A percentile compares a stretch with the other conserved stretches of the same genome.
Conservation (phyloP, 2,113 vertebrate genomes). For the Callipepla squamata region DNA sequence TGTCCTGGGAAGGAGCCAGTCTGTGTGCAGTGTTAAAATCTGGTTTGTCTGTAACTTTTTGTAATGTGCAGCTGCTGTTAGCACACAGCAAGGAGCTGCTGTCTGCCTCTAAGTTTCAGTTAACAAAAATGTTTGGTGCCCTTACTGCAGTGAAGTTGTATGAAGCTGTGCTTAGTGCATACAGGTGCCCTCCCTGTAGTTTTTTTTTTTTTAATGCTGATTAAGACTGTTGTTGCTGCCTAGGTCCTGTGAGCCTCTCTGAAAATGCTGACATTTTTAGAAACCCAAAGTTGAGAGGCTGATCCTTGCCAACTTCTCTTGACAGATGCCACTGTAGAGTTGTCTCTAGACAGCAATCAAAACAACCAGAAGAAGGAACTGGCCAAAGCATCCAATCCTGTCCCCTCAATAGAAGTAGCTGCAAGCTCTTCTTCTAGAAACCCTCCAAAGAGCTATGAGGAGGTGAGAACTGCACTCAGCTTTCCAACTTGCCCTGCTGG, state of each 20-base stretch:
- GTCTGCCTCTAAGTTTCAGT: neutral
- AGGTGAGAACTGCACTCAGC: constrained; percentile 77
- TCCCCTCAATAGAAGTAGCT: constrained; percentile 73
- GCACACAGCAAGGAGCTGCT: neutral
- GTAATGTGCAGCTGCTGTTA: neutral
- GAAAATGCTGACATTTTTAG: neutral
- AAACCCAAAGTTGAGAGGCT: neutral
- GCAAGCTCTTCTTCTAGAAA: constrained; percentile 75
- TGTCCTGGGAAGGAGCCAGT: neutral
- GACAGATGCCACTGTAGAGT: constrained; percentile 93
- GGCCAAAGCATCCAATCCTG: constrained; percentile 71
- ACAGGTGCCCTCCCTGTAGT: neutral
- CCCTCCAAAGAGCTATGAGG: constrained; percentile 81
- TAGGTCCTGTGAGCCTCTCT: neutral
- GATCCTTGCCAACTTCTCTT: constrained; percentile 53
- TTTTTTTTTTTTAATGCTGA: neutral
- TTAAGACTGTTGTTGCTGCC: neutral
- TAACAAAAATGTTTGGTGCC: neutral
- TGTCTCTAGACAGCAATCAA: constrained; percentile 89
- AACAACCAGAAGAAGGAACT: constrained; percentile 82
- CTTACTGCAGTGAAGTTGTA: neutral
- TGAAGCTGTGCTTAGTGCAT: rapidly evolving
- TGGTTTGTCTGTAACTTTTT: neutral
- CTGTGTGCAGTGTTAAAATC: rapidly evolving
- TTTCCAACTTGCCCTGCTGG: neutral